Base-by-base conservation (phyloP, 2,888 invertebrate species). In the Ptychoptera contaminata region DNA sequence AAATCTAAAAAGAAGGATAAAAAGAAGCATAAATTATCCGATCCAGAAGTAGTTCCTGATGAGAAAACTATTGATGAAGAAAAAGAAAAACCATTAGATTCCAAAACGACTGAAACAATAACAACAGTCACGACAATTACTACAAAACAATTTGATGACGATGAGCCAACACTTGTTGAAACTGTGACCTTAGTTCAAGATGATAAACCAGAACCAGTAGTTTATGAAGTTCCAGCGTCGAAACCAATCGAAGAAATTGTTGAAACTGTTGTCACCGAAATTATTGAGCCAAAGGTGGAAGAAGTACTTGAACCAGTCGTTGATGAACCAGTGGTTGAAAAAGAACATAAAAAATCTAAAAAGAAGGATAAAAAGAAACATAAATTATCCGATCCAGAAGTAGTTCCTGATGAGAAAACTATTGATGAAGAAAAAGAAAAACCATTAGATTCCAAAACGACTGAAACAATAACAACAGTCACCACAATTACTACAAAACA, bases 191-290 rank as follows among this genome's bases (percentile, higher is more conserved):
- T 49, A 39, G 51, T 51, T 6, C 52, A 54, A 6, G n/a, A 37
- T 5, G 37, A 31, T n/a, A 55, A 55, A 29, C n/a, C 35, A n/a
- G 36, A 42, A 10, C 34, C 16, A 10, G 14, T 9, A 11, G 15
- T 38, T 16, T 40, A 39, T 5, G 31, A 40, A 10, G 32, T 39
- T 14, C 2, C 31, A 9, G 11, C 45, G 16, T 31, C 40, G 63
- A 63, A 51, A 62, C 63, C 0, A 63, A 63, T 47, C 62, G 63
- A 31, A 11, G 58, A 63, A 51, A 56, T 63, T 32, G 58, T 63
- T 0, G 58, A 49, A 38, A 62, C 61, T 37, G 58, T 61, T 0
- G 61, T 61, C 0, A 29, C 16, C 32, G 41, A 42, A 29, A 14
- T 1, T 14, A 16, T 10, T 11, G 32, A 43, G 15, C 12, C 15